Evolutionary conservation across 2,888 invertebrate genomes (phyloP), one percentile per base, ranked within the genome.

Genomic region (Drosophila hamatofila): DNA sequence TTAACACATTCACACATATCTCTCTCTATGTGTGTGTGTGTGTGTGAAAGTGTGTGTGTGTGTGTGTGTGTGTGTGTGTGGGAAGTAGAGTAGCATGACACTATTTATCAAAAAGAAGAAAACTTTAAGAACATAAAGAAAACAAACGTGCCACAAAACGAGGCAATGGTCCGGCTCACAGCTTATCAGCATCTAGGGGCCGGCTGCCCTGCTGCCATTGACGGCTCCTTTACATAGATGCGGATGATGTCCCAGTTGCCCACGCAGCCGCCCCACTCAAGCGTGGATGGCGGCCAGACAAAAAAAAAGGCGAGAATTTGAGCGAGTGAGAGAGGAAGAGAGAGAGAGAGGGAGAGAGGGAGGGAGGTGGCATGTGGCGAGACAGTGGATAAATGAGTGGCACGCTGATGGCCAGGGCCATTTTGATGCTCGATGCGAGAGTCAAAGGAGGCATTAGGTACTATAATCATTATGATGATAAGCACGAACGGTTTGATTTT

Each of bases 381-480:
- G 66, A 35, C 54, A 46, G 27, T 41, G 60, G 49, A 27, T 58
- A 56, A 58, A 49, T 57, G 48, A 44, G 73, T 49, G 56, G 65
- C 37, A 63, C 25, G 59, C 44, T 66, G 66, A 67, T 75, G 67
- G 75, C 59, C 75, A 56, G 55, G 70, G 60, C 66, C 72, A 75
- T 75, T 75, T 75, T 27, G 62, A 62, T n/a, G 70, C 75, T 57
- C 63, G 59, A 55, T 55, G 55, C 54, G 42, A 39, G 65, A 65
- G 30, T 8, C 74, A 71, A 63, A 48, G 67, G 58, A 69, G 71
- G 72, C 82, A 86, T 88, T 87, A 75, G 66, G 81, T 77, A 30
- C 30, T 30, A 89, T 90, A 83, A 90, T 90, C 90, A 86, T 89
- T 84, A 84, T 75, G 78, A 84, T 75, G 87, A 82, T 85, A 87